These are phyloP conservation scores for Phyllopteryx taeniolatus DNA, from an alignment of 2,113 vertebrate species.

Conservation along the genomic window DNA sequence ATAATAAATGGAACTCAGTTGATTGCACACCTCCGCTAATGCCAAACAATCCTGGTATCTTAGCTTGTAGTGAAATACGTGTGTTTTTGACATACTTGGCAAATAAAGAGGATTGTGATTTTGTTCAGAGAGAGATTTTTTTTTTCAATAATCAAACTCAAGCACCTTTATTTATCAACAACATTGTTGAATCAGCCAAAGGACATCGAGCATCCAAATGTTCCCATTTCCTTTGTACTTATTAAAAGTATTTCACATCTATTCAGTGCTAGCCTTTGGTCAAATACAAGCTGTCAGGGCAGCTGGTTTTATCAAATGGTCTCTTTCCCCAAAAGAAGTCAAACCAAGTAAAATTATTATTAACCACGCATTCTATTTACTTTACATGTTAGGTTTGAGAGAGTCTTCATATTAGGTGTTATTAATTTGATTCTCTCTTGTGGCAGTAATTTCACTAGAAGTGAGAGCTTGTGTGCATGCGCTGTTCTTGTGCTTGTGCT, in stretches of 20 bases:
- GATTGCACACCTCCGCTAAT: too few relatives aligned
- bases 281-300: constrained; percentile 15
- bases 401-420: constrained; percentile 44
- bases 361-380: constrained; percentile 43
- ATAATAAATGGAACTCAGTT: too few relatives aligned
- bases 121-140: too few relatives aligned
- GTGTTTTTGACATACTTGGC: too few relatives aligned
- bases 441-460: constrained; percentile 22
- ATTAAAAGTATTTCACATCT: constrained; percentile 51
- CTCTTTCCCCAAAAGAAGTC: constrained; percentile 43
- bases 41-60: too few relatives aligned
- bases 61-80: too few relatives aligned
- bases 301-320: constrained; percentile 40
- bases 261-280: constrained; percentile 22
- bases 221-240: constrained; percentile 27
- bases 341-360: constrained; percentile 39
- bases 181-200: constrained; percentile 63
- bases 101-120: too few relatives aligned
- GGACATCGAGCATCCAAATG: constrained; percentile 52
- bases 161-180: constrained; percentile 52
- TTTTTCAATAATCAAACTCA: constrained; percentile 61
- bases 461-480: background rate
- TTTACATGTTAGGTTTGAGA: constrained; percentile 45
- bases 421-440: constrained; percentile 44
- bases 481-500: constrained; percentile 6